These are phyloP conservation scores for Drosophila lowei DNA, from an alignment of 1,140 invertebrate species.

Conservation along the genomic window DNA sequence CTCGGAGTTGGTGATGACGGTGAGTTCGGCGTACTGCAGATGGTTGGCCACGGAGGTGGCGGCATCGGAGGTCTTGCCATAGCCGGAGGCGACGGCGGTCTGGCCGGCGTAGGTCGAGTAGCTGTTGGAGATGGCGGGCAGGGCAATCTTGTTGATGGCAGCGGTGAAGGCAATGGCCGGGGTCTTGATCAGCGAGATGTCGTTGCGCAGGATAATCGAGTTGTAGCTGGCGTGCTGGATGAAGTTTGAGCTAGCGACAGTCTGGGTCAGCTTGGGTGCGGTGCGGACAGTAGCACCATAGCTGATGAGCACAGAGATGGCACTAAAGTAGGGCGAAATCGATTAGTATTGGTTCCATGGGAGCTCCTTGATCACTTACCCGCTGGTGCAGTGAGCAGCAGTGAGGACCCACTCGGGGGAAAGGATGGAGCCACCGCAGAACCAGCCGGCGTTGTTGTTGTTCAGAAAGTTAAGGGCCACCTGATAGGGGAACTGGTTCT, in stretches of 20 bases:
- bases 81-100: conserved; percentile 52
- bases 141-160: conserved; percentile 29
- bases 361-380: neutral
- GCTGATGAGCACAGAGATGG: conserved; percentile 31
- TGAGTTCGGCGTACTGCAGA: conserved; percentile 35
- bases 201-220: conserved; percentile 36
- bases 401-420: conserved; percentile 84
- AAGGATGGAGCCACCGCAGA: conserved; percentile 86
- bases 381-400: conserved; percentile 85
- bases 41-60: conserved; percentile 23
- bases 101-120: conserved; percentile 45
- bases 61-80: conserved; percentile 48
- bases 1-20: conserved; percentile 33
- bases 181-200: conserved; percentile 54
- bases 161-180: conserved; percentile 16
- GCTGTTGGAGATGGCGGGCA: conserved; percentile 31
- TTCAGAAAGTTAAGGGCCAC: conserved; percentile 79
- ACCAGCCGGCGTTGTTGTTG: conserved; percentile 70
- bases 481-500: conserved; percentile 84
- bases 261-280: conserved; percentile 25
- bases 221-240: conserved; percentile 55
- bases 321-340: neutral
- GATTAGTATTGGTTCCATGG: too few relatives aligned
- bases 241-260: conserved; percentile 42
- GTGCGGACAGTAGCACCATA: conserved; percentile 54